A percentile compares a stretch with the other conserved stretches of the same genome.
phyloP scores from a whole-genome alignment of 2,797 vertebrate species.

The Adelosebastes latens region DNA sequence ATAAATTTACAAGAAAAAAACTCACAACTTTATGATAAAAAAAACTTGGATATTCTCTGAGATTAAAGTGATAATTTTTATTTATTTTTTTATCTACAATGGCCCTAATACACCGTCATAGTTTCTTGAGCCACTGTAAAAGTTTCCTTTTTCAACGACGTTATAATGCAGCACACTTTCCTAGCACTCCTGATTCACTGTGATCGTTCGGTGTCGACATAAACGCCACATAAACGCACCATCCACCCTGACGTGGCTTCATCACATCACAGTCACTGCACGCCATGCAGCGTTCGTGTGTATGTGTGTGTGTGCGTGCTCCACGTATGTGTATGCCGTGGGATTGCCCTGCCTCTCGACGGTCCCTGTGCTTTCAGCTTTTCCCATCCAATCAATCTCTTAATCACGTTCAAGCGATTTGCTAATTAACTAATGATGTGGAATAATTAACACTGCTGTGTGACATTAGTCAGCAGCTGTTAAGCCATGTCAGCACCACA shows the following conservation, averaged over 20 bases:
- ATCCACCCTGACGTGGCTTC: slow-evolving; percentile 32
- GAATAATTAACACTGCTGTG: slow-evolving; percentile 69
- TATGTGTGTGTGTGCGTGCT: neutral
- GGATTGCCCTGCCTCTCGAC: slow-evolving; percentile 45
- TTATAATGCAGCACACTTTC: neutral
- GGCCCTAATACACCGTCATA: neutral
- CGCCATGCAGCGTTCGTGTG: slow-evolving; percentile 10
- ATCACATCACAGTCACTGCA: slow-evolving; percentile 37
- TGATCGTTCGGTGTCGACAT: neutral
- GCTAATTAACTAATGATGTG: slow-evolving; percentile 76
- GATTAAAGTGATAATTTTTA: too few species aligned
- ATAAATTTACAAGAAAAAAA: too few species aligned
- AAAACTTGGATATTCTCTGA: too few species aligned
- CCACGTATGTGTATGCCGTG: slow-evolving; percentile 10
- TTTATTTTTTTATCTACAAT: too few species aligned
- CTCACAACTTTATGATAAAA: too few species aligned
- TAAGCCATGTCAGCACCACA: slow-evolving; percentile 54
- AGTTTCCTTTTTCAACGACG: neutral
- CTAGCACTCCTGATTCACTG: neutral
- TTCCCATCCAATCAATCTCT: slow-evolving; percentile 68
- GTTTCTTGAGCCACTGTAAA: neutral
- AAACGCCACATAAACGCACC: neutral
- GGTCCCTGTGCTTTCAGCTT: slow-evolving; percentile 56
- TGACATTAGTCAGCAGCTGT: slow-evolving; percentile 69
- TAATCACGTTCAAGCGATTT: slow-evolving; percentile 69